Base-by-base conservation (phyloP, 2,888 invertebrate species). In the Rotaria sp. region DNA sequence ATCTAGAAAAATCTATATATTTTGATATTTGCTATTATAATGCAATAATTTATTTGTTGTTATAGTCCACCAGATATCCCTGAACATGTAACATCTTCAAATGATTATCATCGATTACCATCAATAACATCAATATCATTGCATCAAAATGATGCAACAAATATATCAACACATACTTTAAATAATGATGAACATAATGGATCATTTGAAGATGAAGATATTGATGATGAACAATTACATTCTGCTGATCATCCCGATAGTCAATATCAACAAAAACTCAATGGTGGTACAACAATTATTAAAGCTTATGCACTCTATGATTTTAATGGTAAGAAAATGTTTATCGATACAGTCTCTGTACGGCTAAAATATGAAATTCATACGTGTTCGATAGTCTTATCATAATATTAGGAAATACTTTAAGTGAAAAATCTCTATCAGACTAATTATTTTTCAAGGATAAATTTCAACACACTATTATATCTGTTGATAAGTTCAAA, bases 61-160 rank as follows among this genome's bases (percentile, higher is more conserved):
- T 80, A n/a, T 80, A 80, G 80, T 45, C 80, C 45, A 26, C 80
- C 80, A n/a, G 80, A 80, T 80, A 45, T 45, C 21, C 26, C 80
- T 7, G 80, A 80, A 41, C 38, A 80, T 26, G 4, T 41, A 45
- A 41, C 45, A n/a, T n/a, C 80, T 13, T 8, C 41, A 15, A 26
- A 80, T 38, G 45, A 80, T 45, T 80, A 15, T 80, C 80, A 80
- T n/a, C 80, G 80, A 45, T 80, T 80, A 45, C 80, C 80, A 41
- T 38, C 74, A 4, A 18, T 74, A 3, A 35, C 35, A 11, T 38
- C 75, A 21, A 80, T 45, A 30, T 45, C 45, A 21, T 67, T 35
- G n/a, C 24, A 41, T 80, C 45, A 80, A 45, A 41, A 80, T n/a
- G 35, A 41, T 80, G 13, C 80, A 5, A 15, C 80, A 41, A 80